Conservation (phyloP, 2,113 vertebrate species). For the Microcebus griseorufus region DNA sequence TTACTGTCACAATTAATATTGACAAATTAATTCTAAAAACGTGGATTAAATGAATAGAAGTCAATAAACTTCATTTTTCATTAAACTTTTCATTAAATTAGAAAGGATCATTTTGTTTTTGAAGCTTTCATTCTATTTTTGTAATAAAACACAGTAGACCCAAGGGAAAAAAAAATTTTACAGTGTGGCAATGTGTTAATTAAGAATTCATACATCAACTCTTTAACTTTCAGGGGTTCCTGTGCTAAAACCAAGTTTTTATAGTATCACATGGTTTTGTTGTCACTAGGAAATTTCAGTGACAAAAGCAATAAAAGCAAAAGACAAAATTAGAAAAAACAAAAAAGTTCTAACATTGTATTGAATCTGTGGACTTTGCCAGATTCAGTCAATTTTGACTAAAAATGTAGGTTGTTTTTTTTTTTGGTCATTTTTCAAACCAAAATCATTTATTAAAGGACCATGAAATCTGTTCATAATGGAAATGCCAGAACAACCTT, state of each 20-base stretch:
- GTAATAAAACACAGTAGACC: too few relatives aligned
- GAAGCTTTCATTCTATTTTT: too few relatives aligned
- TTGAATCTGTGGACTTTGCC: not conserved
- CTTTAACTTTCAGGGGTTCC: not conserved
- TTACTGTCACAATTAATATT: too few relatives aligned
- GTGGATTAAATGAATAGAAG: too few relatives aligned
- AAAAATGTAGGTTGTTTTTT: not conserved
- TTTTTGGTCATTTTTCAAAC: slow-evolving; percentile 40
- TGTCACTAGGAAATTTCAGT: slow-evolving; percentile 8
- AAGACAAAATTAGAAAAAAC: slow-evolving; percentile 23
- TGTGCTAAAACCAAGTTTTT: not conserved
- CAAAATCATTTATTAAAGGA: slow-evolving; percentile 11
- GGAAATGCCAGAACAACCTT: slow-evolving; percentile 48
- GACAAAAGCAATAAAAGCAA: slow-evolving; percentile 34
- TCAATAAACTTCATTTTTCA: too few relatives aligned
- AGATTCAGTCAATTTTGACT: not conserved
- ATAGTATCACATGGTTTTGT: not conserved
- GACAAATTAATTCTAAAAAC: too few relatives aligned
- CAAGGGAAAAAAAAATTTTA: too few relatives aligned
- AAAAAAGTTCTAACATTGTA: not conserved
- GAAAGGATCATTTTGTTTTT: too few relatives aligned
- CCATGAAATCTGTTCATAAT: slow-evolving; percentile 37
- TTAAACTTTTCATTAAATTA: too few relatives aligned
- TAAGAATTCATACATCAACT: not conserved
- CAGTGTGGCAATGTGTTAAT: not conserved